Evolutionary conservation across 2,888 invertebrate genomes (phyloP).

Genomic region (Hydropsyche betteni): DNA sequence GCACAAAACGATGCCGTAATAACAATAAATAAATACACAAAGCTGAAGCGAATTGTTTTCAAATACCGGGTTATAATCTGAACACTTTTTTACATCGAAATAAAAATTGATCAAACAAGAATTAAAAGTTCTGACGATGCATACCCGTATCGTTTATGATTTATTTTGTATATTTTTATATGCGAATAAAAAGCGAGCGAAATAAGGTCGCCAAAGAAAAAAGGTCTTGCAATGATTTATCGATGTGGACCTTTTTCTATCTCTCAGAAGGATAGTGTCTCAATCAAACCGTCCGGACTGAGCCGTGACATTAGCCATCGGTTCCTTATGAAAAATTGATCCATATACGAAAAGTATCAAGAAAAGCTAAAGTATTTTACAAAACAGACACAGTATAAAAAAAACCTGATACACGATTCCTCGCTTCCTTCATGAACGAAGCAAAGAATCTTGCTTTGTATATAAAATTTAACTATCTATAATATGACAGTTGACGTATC

Average conservation of each 20-base stretch:
- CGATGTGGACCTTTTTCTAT: conserved; percentile 24
- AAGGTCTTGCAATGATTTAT: conserved; percentile 35
- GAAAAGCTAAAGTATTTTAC: no score
- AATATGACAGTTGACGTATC: no score
- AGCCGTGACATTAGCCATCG: conserved; percentile 8
- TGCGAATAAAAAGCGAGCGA: background rate
- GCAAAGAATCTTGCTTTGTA: no score
- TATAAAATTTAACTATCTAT: no score
- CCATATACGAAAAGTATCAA: background rate
- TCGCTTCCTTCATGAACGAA: no score
- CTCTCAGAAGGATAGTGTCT: conserved; percentile 31
- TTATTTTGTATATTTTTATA: background rate
- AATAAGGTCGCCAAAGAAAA: background rate
- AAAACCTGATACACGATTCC: no score
- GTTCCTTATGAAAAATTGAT: conserved; percentile 14
- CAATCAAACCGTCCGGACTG: conserved; percentile 35
- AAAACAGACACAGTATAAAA: no score
- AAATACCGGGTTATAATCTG: no score
- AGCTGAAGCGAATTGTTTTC: no score
- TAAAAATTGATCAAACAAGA: background rate
- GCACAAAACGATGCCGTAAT: no score
- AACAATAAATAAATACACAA: no score
- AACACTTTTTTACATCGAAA: no score
- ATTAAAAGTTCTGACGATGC: background rate
- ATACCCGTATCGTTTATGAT: background rate